phyloP scores from a whole-genome alignment of 2,888 invertebrate genomes.

The Drosophila leonis region DNA sequence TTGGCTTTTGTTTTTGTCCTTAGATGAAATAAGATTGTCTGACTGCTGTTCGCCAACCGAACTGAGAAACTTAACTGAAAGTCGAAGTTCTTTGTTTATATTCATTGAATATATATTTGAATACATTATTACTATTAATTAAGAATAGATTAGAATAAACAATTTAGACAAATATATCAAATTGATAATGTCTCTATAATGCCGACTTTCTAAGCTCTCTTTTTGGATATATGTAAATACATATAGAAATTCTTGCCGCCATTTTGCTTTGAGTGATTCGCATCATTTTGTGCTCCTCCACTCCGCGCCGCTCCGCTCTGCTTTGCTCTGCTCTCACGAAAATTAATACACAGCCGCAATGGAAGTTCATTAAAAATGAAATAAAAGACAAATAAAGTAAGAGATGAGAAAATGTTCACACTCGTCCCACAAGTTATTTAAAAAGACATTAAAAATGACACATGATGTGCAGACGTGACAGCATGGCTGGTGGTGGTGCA shows the following conservation, averaged over 20 bases:
- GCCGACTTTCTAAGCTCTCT: background rate
- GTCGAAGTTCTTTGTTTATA: background rate
- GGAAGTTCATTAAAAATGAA: conserved; percentile 45
- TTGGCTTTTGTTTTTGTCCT: no score
- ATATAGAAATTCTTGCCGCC: background rate
- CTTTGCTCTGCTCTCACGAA: background rate
- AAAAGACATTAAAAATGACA: conserved; percentile 74
- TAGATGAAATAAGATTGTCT: no score
- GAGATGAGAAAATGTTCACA: conserved; percentile 28
- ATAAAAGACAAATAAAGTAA: conserved; percentile 1
- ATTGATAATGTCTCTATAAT: no score
- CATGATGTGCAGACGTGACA: conserved; percentile 26
- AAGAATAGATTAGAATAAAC: background rate
- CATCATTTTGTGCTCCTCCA: background rate
- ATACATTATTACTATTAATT: background rate
- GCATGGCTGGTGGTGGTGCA: conserved; percentile 3
- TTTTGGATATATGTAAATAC: background rate
- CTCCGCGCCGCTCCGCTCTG: background rate
- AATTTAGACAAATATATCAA: background rate
- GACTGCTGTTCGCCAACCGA: no score
- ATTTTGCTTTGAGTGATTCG: background rate
- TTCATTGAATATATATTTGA: background rate
- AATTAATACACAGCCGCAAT: conserved; percentile 13
- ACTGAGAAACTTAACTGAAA: background rate
- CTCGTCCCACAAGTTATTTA: conserved; percentile 58